Evolutionary conservation across 92 coral and sea anemone species (phyloP).

Genomic region (Hydrozoanthus gracilis): DNA sequence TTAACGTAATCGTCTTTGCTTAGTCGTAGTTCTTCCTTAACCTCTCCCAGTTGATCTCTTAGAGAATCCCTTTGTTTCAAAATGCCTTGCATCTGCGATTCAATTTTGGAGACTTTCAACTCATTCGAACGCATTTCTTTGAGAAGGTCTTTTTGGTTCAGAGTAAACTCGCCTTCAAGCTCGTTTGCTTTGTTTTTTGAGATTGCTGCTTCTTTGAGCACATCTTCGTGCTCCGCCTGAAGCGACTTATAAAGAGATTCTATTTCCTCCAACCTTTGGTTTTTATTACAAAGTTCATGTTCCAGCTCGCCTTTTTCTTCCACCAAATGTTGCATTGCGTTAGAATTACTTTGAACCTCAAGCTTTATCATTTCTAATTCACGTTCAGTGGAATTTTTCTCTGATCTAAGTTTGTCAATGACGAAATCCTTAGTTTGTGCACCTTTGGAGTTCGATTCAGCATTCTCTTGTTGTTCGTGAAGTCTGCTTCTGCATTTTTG

Average conservation of each 20-base stretch:
- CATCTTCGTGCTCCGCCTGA: conserved; percentile 81
- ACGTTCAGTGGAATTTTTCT: conserved; percentile 67
- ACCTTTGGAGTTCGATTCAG: conserved; percentile 61
- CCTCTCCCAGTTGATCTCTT: conserved; percentile 79
- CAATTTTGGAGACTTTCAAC: conserved; percentile 82
- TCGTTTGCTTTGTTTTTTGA: conserved; percentile 68
- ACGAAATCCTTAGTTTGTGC: conserved; percentile 72
- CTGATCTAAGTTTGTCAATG: conserved; percentile 76
- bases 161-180: conserved; percentile 71
- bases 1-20: conserved; percentile 82
- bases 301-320: conserved; percentile 71
- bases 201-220: conserved; percentile 62
- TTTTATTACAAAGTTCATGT: conserved; percentile 70
- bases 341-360: conserved; percentile 63
- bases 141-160: conserved; percentile 67
- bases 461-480: conserved; percentile 69
- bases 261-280: conserved; percentile 73
- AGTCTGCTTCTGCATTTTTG: conserved; percentile 61
- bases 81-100: conserved; percentile 82
- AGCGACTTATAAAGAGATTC: conserved; percentile 73
- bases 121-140: conserved; percentile 79
- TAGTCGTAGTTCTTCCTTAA: conserved; percentile 74
- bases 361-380: conserved; percentile 73
- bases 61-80: conserved; percentile 86
- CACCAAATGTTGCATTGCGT: conserved; percentile 72